Percentiles rank a stretch among this genome's conserved stretches.
phyloP scores from a whole-genome alignment of 2,888 invertebrate species.

The Geophilus truncorum region DNA sequence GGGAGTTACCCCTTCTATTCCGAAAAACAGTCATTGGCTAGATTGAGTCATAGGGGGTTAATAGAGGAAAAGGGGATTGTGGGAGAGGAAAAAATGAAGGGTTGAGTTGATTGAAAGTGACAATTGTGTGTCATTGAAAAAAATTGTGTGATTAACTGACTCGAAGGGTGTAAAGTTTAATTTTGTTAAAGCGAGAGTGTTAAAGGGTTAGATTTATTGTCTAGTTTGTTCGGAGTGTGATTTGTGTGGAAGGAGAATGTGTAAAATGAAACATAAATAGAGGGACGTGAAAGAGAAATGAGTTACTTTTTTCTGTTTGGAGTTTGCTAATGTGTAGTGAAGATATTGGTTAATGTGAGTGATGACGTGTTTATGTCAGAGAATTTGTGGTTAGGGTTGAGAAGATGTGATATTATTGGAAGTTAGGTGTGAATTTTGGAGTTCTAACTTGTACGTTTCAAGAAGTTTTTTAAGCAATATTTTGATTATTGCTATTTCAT shows the following conservation, averaged over 20 bases:
- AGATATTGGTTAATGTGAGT: neutral
- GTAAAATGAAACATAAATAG: neutral
- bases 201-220: constrained; percentile 16
- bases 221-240: neutral
- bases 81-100: constrained; percentile 15
- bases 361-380: neutral
- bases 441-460: too few relatives aligned
- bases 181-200: constrained; percentile 9
- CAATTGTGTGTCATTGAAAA: constrained; percentile 22
- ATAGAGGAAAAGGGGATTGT: constrained; percentile 25
- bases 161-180: constrained; percentile 18
- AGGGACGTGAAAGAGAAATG: neutral
- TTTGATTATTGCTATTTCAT: too few relatives aligned
- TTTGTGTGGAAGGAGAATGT: neutral
- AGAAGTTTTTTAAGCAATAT: too few relatives aligned
- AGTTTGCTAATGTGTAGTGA: neutral
- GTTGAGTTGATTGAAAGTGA: constrained; percentile 27
- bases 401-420: too few relatives aligned
- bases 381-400: neutral
- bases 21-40: constrained; percentile 24
- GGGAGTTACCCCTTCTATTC: neutral
- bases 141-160: neutral
- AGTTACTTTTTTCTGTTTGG: neutral
- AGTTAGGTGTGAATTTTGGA: too few relatives aligned
- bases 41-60: constrained; percentile 27